Evolutionary conservation across 2,113 vertebrate species (phyloP), one percentile per base, ranked within the genome.

Genomic region (Pleuronectes platessa): DNA sequence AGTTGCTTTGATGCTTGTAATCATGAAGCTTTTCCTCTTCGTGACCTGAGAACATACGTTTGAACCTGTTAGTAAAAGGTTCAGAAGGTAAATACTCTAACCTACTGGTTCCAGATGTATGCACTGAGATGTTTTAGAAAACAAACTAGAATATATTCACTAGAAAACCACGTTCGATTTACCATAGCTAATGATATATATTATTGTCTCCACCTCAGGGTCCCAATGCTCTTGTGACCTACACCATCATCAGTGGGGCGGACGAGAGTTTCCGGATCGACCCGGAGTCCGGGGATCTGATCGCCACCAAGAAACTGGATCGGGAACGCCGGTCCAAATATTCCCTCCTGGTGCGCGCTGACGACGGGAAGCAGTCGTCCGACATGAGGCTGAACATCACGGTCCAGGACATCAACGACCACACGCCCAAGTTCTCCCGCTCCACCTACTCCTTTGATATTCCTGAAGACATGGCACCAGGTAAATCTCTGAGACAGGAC

Each of bases 231-330:
- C 93, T 99, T 0, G 97, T 99, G 71, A 99, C 98, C 0, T 99
- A 99, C 81, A 95, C 97, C 7, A 99, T 99, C 81, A 96, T 99
- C 88, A 99, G 97, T 0, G 98, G 97, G 1, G 97, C 98, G 0
- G 98, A 99, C 13, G 97, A 98, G 78, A 99, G 97, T 75, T 99
- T 99, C 85, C 95, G 96, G 5, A 93, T 99, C 0, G 97, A 99
- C 89, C 97, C 98, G 0, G 96, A 98, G 64, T 98, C 97, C 0
- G 98, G 98, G 1, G 98, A 99, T 31, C 94, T 99, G 81, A 95
- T 96, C 3, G 98, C 97, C 31, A 98, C 97, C 61, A 95, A 89
- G 88, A 95, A 95, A 45, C 90, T 99, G 87, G 98, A 99, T 90
- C 89, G 98, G 4, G 98, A 99, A 68, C 96, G 96, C 0, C 94